These are phyloP conservation scores for Dendrolimus houi DNA, from an alignment of 2,888 invertebrate species.

Conservation along the genomic window DNA sequence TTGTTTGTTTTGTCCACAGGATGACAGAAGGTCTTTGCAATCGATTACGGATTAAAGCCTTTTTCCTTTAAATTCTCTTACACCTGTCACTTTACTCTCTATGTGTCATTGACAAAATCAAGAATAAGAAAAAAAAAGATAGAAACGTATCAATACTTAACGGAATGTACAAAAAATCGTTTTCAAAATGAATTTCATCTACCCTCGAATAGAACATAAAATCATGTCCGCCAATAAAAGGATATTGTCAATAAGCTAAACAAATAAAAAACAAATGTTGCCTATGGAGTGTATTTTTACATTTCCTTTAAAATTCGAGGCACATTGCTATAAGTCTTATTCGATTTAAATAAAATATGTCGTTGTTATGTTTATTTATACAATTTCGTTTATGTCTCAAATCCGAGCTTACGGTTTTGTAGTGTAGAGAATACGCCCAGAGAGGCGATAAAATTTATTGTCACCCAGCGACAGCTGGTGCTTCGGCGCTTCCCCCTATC, in stretches of 20 bases:
- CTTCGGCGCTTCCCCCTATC: slow-evolving; percentile 33
- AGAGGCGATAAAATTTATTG: slow-evolving; percentile 73
- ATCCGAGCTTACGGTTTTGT: slow-evolving; percentile 61
- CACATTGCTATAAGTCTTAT: slow-evolving; percentile 31
- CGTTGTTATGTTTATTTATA: slow-evolving; percentile 48
- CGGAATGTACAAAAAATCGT: too few relatives aligned
- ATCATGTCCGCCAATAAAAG: background rate
- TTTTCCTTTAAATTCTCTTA: too few relatives aligned
- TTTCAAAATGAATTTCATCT: background rate
- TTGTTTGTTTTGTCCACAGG: too few relatives aligned
- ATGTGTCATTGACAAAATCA: too few relatives aligned
- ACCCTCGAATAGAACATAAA: background rate
- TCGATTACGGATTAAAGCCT: too few relatives aligned
- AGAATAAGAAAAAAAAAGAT: too few relatives aligned
- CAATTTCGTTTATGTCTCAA: slow-evolving; percentile 55
- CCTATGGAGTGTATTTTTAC: slow-evolving; percentile 12
- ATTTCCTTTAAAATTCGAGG: slow-evolving; percentile 17
- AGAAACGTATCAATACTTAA: too few relatives aligned
- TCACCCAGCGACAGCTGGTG: slow-evolving; percentile 72
- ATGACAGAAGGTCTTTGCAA: too few relatives aligned
- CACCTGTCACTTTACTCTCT: too few relatives aligned
- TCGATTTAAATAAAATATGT: slow-evolving; percentile 54
- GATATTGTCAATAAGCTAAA: slow-evolving; percentile 1
- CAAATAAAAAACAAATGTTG: slow-evolving; percentile 5
- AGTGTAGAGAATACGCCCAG: slow-evolving; percentile 61